phyloP scores from a whole-genome alignment of 1,140 invertebrate species.

The Ips typographus region DNA sequence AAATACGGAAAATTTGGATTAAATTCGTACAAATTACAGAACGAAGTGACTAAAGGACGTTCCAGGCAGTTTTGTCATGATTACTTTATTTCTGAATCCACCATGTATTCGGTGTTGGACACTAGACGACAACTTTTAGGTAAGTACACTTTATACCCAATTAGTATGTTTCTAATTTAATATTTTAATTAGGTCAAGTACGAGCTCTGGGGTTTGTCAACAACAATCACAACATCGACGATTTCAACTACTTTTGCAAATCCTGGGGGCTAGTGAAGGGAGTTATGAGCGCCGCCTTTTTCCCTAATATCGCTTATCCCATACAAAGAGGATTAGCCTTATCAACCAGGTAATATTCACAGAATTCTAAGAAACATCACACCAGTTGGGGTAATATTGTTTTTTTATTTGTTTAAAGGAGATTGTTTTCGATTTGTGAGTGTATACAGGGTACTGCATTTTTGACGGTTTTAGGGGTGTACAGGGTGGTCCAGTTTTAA shows the following conservation, averaged over 20 bases:
- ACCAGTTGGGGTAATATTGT: too few relatives aligned
- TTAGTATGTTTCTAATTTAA: conserved; percentile 6
- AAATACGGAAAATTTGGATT: background rate
- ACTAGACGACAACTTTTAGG: conserved; percentile 74
- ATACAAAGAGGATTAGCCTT: conserved; percentile 18
- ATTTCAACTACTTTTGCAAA: conserved; percentile 82
- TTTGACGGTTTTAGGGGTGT: too few relatives aligned
- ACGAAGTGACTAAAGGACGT: conserved; percentile 49
- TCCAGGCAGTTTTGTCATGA: conserved; percentile 76
- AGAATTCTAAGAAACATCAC: too few relatives aligned
- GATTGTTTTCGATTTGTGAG: too few relatives aligned
- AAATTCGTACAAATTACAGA: conserved; percentile 11
- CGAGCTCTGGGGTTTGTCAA: conserved; percentile 82
- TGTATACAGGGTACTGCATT: too few relatives aligned
- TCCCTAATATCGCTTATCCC: conserved; percentile 79
- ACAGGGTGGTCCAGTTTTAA: too few relatives aligned
- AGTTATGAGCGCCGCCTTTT: conserved; percentile 80
- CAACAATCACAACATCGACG: conserved; percentile 70
- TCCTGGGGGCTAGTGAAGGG: conserved; percentile 93
- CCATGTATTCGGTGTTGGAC: conserved; percentile 84
- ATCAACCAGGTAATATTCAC: conserved; percentile 41
- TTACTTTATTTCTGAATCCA: conserved; percentile 77
- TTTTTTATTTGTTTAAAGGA: too few relatives aligned
- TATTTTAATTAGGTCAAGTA: conserved; percentile 64
- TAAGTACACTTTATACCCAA: background rate